phyloP scores from a whole-genome alignment of 1,140 invertebrate genomes.

The Trichonephila clavata region DNA sequence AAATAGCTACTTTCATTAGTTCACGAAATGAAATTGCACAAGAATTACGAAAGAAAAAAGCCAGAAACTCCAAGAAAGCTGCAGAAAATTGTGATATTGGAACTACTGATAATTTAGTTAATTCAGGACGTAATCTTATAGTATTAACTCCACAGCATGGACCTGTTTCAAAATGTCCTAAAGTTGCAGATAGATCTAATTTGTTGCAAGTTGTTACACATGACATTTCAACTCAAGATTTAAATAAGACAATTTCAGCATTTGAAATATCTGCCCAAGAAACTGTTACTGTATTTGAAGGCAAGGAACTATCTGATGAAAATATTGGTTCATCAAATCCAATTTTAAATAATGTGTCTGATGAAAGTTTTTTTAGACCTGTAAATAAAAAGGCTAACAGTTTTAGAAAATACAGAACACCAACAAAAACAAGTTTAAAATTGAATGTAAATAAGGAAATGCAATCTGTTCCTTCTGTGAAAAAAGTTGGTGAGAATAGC shows the following conservation, averaged over 20 bases:
- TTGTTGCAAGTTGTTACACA: conserved; percentile 2
- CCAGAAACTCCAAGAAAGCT: background rate
- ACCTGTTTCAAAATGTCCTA: background rate
- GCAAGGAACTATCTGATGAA: background rate
- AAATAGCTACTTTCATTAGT: conserved; percentile 3
- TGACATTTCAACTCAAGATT: background rate
- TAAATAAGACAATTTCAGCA: too few relatives aligned
- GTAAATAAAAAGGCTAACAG: background rate
- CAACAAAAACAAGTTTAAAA: background rate
- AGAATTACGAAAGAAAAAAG: background rate
- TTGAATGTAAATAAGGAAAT: background rate
- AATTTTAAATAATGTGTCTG: background rate
- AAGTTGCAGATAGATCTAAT: background rate
- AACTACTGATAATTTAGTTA: background rate
- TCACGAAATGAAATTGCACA: conserved; percentile 2
- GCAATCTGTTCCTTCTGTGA: background rate
- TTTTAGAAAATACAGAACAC: background rate
- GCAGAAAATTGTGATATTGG: background rate
- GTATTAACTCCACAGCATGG: background rate
- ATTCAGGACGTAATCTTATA: background rate
- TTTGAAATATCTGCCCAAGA: background rate
- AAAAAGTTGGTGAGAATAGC: background rate
- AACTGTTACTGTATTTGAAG: background rate
- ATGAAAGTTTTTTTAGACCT: background rate
- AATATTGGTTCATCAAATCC: background rate